Conservation (phyloP, 1,140 invertebrate species). For the Solenopsis fugax region DNA sequence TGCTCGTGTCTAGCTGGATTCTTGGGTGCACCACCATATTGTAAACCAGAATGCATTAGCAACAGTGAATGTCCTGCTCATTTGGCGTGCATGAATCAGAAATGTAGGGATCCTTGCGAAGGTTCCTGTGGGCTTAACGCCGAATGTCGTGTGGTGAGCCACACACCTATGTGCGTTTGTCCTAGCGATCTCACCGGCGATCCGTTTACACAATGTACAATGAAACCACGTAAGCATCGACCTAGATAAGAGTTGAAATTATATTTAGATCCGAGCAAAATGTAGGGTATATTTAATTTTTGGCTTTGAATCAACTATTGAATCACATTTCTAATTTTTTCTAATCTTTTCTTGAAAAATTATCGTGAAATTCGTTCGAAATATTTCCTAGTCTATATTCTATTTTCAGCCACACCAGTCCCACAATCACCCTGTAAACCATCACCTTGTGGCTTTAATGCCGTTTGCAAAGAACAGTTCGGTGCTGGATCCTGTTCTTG, state of each 20-base stretch:
- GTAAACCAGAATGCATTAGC: slow-evolving; percentile 87
- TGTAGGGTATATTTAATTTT: neutral
- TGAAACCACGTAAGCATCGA: slow-evolving; percentile 83
- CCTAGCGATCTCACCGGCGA: slow-evolving; percentile 88
- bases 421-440: slow-evolving; percentile 82
- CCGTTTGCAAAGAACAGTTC: slow-evolving; percentile 84
- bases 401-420: slow-evolving; percentile 77
- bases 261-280: neutral
- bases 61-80: slow-evolving; percentile 89
- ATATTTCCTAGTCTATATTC: neutral
- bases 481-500: slow-evolving; percentile 86
- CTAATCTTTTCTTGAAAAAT: neutral
- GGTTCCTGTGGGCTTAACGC: slow-evolving; percentile 89
- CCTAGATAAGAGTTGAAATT: neutral
- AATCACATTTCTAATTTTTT: neutral
- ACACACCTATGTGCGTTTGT: slow-evolving; percentile 89
- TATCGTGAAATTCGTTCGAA: neutral
- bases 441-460: slow-evolving; percentile 86
- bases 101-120: slow-evolving; percentile 91
- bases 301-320: neutral
- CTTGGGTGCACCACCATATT: slow-evolving; percentile 89
- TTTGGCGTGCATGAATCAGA: slow-evolving; percentile 90
- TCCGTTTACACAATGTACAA: slow-evolving; percentile 87
- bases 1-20: slow-evolving; percentile 90
- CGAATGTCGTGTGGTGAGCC: slow-evolving; percentile 89